Conservation (phyloP, 2,113 vertebrate species). For the Grus americana region DNA sequence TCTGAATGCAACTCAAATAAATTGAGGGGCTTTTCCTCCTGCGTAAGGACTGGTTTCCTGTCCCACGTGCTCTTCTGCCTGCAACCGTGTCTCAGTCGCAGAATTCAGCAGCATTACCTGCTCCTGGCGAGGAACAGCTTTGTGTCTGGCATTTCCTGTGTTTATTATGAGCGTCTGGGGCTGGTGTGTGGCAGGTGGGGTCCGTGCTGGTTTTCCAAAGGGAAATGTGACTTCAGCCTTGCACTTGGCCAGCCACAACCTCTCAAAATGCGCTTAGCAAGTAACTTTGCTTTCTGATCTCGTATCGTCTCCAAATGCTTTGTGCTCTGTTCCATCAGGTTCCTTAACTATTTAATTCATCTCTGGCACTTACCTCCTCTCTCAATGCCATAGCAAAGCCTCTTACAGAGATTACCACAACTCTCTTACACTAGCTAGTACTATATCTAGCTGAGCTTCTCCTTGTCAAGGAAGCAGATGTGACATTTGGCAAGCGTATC, state of each 20-base stretch:
- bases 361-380: neutral
- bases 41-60: neutral
- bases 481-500: neutral
- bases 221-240: neutral
- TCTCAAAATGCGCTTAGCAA: neutral
- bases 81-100: accelerated
- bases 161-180: neutral
- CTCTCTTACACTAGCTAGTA: neutral
- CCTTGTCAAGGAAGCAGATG: neutral
- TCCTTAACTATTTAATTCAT: neutral
- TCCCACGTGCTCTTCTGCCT: neutral
- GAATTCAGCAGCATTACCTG: neutral
- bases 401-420: neutral
- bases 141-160: neutral
- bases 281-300: neutral
- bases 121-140: neutral
- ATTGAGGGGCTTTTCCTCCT: neutral
- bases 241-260: neutral
- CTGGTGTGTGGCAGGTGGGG: neutral
- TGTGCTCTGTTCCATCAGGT: neutral
- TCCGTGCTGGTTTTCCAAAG: neutral
- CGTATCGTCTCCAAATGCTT: neutral
- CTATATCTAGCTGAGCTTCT: neutral
- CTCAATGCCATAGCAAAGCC: neutral
- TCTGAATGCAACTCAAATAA: neutral